Evolutionary conservation across 2,797 vertebrate genomes (phyloP).

Genomic region (Alauda arvensis): DNA sequence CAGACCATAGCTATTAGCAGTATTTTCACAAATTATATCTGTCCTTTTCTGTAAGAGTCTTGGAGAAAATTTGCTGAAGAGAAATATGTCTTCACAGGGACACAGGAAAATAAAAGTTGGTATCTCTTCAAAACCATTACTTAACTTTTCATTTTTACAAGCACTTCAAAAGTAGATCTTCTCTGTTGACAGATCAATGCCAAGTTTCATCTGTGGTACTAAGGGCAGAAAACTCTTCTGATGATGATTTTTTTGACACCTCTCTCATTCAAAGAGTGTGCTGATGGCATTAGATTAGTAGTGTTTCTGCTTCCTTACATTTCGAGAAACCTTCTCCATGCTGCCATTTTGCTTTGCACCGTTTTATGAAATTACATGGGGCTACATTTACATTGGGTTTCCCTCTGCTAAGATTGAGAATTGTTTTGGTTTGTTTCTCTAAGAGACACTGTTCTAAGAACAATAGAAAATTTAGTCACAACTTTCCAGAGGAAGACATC

Average conservation of each 20-base stretch:
- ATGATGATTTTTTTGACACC: not conserved
- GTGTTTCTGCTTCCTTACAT: not conserved
- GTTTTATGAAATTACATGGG: not conserved
- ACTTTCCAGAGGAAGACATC: constrained; percentile 27
- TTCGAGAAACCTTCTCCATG: not conserved
- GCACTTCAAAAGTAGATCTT: not conserved
- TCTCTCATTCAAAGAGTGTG: not conserved
- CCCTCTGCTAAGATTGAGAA: not conserved
- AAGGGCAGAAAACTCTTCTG: not conserved
- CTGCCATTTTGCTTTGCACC: not conserved
- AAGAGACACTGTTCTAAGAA: not conserved
- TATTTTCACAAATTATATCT: not conserved
- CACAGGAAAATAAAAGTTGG: not conserved
- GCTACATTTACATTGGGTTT: not conserved
- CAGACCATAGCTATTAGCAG: not conserved
- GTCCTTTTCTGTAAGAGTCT: not conserved
- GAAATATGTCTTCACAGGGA: not conserved
- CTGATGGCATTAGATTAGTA: not conserved
- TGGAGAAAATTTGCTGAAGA: not conserved
- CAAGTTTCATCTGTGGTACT: not conserved
- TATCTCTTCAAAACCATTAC: not conserved
- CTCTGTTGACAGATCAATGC: not conserved
- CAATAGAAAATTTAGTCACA: constrained; percentile 22
- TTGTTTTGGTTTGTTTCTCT: not conserved
- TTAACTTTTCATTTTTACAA: not conserved